These are phyloP conservation scores for Diplogasteroides magnus DNA, from an alignment of 1,140 invertebrate species.

Conservation along the genomic window DNA sequence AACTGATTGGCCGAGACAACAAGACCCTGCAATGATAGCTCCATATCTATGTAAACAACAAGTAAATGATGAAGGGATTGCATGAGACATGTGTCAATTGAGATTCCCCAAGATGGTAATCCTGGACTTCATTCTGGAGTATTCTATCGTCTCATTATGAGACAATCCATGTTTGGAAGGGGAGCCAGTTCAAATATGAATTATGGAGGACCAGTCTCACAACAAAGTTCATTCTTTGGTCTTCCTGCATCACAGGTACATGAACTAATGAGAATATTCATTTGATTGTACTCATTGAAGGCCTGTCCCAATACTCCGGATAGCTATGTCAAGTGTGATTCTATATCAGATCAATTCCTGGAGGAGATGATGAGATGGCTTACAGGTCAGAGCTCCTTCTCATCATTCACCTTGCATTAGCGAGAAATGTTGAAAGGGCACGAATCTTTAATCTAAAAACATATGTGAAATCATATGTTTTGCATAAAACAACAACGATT, in stretches of 20 bases:
- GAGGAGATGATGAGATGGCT: constrained; percentile 55
- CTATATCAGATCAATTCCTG: constrained; percentile 47
- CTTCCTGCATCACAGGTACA: constrained; percentile 21
- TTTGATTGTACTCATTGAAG: neutral
- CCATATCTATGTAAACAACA: constrained; percentile 54
- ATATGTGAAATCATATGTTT: too few species aligned
- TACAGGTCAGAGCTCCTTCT: too few species aligned
- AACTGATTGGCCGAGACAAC: constrained; percentile 53
- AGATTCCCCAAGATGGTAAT: constrained; percentile 48
- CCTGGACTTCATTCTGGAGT: constrained; percentile 48
- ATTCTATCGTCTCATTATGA: constrained; percentile 52
- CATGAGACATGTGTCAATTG: neutral
- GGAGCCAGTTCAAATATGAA: constrained; percentile 46
- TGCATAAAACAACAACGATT: too few species aligned
- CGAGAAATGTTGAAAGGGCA: constrained; percentile 5
- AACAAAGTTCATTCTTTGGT: constrained; percentile 47
- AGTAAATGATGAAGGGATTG: constrained; percentile 1
- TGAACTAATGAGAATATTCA: neutral
- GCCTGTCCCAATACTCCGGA: constrained; percentile 46
- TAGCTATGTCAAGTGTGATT: constrained; percentile 49
- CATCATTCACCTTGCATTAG: too few species aligned
- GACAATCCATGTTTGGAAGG: constrained; percentile 50
- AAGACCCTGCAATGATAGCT: constrained; percentile 55
- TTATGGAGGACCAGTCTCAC: constrained; percentile 31
- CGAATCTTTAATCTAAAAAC: too few species aligned